Conservation (phyloP, 1,140 invertebrate genomes). For the Caerostris darwini region DNA sequence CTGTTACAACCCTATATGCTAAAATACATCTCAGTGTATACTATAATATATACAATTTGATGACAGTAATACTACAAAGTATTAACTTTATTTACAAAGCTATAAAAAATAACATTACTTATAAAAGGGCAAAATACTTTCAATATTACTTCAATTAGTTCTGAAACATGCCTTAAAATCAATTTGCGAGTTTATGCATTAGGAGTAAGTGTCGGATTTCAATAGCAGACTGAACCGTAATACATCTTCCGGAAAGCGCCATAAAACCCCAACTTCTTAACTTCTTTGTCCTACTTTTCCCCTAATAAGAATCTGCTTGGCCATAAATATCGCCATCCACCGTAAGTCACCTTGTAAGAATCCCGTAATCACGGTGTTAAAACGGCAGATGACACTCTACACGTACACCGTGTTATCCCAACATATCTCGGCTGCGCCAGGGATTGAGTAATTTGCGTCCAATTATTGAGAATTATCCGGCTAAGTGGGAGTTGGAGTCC, state of each 20-base stretch:
- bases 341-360: constrained; percentile 45
- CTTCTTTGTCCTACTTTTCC: constrained; percentile 31
- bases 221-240: too few species aligned
- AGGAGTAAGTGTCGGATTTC: too few species aligned
- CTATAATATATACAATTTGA: too few species aligned
- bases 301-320: constrained; percentile 10
- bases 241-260: neutral
- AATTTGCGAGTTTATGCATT: too few species aligned
- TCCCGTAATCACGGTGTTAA: constrained; percentile 40
- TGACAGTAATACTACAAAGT: too few species aligned
- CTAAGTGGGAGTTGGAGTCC: neutral
- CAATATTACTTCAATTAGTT: too few species aligned
- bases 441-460: constrained; percentile 48
- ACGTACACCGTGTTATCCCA: constrained; percentile 17
- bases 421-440: neutral
- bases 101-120: too few species aligned
- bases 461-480: constrained; percentile 36
- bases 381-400: constrained; percentile 2
- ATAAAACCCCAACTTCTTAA: neutral
- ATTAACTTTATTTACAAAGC: too few species aligned
- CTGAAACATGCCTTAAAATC: too few species aligned
- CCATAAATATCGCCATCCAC: neutral
- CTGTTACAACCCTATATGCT: too few species aligned
- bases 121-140: too few species aligned
- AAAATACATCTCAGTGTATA: too few species aligned